These are phyloP conservation scores for Scytalopus superciliaris DNA, from an alignment of 2,113 vertebrate genomes.

Conservation along the genomic window DNA sequence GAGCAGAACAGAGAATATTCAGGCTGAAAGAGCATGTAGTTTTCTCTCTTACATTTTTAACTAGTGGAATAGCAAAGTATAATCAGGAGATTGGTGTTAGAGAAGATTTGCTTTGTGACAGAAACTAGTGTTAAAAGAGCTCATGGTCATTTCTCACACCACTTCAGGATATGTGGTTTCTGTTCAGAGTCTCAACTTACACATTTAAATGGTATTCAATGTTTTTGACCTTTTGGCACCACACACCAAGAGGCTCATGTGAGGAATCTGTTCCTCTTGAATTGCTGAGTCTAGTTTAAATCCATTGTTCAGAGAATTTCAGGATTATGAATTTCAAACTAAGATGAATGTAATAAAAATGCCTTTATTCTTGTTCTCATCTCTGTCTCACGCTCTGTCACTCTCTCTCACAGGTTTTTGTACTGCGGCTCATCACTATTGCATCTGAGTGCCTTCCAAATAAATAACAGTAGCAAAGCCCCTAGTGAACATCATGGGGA, in stretches of 20 bases:
- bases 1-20: not conserved
- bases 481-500: conserved; percentile 34
- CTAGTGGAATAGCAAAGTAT: conserved; percentile 24
- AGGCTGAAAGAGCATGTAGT: not conserved
- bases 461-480: conserved; percentile 38
- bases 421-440: conserved; percentile 9
- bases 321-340: conserved; percentile 62
- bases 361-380: conserved; percentile 38
- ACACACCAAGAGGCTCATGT: conserved; percentile 64
- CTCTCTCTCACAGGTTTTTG: conserved; percentile 38
- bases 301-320: conserved; percentile 54
- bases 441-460: conserved; percentile 30
- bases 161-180: conserved; percentile 57
- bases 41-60: conserved; percentile 33
- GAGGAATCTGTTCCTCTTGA: conserved; percentile 71
- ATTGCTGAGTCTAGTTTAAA: conserved; percentile 71
- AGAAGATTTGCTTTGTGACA: conserved; percentile 47
- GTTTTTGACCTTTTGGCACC: conserved; percentile 72
- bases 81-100: conserved; percentile 43
- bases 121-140: conserved; percentile 60
- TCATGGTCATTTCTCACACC: conserved; percentile 69
- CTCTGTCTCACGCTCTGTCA: conserved; percentile 36
- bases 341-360: not conserved
- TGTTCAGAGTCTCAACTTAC: conserved; percentile 59
- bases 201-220: conserved; percentile 72